Base-by-base conservation (phyloP, 2,888 invertebrate species). In the Eudemis profundana region DNA sequence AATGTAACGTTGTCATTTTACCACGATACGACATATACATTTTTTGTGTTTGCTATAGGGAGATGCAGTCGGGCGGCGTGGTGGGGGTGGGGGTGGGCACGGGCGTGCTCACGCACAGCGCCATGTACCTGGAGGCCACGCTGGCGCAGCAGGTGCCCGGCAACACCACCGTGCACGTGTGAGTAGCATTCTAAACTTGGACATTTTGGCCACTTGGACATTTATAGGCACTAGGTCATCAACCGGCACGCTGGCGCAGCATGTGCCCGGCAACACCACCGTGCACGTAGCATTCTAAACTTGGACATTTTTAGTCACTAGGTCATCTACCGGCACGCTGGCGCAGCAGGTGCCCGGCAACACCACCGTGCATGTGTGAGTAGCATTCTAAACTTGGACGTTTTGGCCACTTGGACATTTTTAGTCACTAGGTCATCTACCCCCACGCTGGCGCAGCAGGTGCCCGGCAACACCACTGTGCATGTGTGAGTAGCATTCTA, bases 341-440 rank as follows among this genome's bases (percentile, higher is more conserved):
- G 91, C 90, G 47, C 93, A 93, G 78, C 93, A 93, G 73, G 93
- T 93, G 75, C 93, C 93, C 10, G 88, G 89, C 67, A 93, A 93
- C 78, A 93, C 93, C 70, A 94, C 93, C 63, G 85, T 92, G 68
- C 90, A 87, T 67, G 83, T 89, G 89, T 89, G 67, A 68, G 27
- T 44, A 27, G 17, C 14, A 14, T 23, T 8, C 7, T 7, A 4
- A 29, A 8, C 5, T 2, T 2, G 7, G 2, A n/a, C n/a, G n/a
- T n/a, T n/a, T n/a, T n/a, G n/a, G n/a, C n/a, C n/a, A n/a, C n/a
- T n/a, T n/a, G n/a, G n/a, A n/a, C n/a, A n/a, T n/a, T n/a, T n/a
- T n/a, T n/a, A n/a, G n/a, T n/a, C n/a, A n/a, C n/a, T n/a, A n/a
- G n/a, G n/a, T n/a, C n/a, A n/a, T n/a, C n/a, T n/a, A n/a, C n/a